Base-by-base conservation (phyloP, 2,113 vertebrate species). In the Chloebia gouldiae region DNA sequence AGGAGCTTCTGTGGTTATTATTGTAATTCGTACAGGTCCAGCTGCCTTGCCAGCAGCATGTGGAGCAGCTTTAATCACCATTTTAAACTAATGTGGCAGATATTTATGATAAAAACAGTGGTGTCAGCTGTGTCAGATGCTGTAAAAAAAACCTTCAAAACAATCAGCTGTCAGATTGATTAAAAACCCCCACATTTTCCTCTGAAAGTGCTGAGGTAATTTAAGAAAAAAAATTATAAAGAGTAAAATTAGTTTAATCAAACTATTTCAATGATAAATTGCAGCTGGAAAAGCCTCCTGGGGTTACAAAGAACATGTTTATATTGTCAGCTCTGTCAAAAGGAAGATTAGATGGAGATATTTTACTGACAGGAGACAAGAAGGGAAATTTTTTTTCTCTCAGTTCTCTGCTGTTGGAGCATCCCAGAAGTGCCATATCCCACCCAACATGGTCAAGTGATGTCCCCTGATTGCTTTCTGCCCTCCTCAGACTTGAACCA, bases 1-100 rank as follows among this genome's bases (percentile, higher is more conserved):
- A 96, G 92, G 81, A 95, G 92, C 88, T 86, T 94, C 90, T 91
- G 78, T 83, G 79, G 86, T 95, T 96, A 93, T 97, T 97, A 95
- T 83, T 13, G 64, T 96, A 96, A 97, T 96, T 93, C 0, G 72
- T 95, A 92, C 81, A 86, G 96, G 87, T 97, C 95, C 94, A 95
- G 88, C 92, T 92, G 89, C 89, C 78, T 95, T 94, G 93, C 93
- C 93, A 93, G 94, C 78, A 96, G 81, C 96, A 95, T 83, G 79
- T 11, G 10, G 77, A 97, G 87, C 78, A 96, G 93, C 82, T 96
- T 97, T 95, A 95, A 96, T 96, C 84, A 88, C 84, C 91, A 54
- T 92, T 95, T 97, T 88, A 97, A 96, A 92, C 80, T 95, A 96
- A 94, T 68, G 88, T 81, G 87, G 73, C 82, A 97, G 75, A 95